Evolutionary conservation across 2,888 invertebrate species (phyloP).

Genomic region (Synergus umbraculus): DNA sequence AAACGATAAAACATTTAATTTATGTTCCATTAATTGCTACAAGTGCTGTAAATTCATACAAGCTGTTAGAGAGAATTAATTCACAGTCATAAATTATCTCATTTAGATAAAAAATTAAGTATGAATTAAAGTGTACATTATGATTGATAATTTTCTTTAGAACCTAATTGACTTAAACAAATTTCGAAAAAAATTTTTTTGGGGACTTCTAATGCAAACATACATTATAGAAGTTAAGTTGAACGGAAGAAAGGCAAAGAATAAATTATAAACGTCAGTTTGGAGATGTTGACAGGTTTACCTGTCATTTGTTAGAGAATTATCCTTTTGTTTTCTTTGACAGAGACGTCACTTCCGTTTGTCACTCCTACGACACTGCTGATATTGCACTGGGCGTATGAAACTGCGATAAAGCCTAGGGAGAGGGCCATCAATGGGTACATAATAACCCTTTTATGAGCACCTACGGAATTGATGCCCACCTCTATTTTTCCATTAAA

Average conservation of each 20-base stretch:
- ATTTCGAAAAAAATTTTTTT: background rate
- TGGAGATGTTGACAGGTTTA: conserved; percentile 7
- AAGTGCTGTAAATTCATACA: background rate
- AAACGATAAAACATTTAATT: too few species aligned
- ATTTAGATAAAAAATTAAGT: background rate
- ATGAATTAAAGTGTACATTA: background rate
- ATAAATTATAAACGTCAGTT: background rate
- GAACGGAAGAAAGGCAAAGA: background rate
- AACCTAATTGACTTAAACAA: background rate
- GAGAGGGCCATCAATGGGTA: conserved; percentile 60
- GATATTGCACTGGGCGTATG: conserved; percentile 55
- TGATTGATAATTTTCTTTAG: background rate
- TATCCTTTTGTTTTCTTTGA: conserved; percentile 1
- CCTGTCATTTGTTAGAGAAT: conserved; percentile 23
- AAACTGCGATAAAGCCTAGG: conserved; percentile 46
- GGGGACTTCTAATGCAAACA: background rate
- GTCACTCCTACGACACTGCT: conserved; percentile 17
- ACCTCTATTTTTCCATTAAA: conserved; percentile 66
- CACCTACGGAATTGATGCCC: conserved; percentile 54
- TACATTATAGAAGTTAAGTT: background rate
- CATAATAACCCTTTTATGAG: conserved; percentile 59
- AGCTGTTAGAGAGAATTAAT: background rate
- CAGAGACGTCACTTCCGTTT: conserved; percentile 6
- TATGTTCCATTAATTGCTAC: background rate
- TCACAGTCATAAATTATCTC: background rate